Evolutionary conservation across 2,113 vertebrate species (phyloP), one percentile per base, ranked within the genome.

Genomic region (Noturus placidus): DNA sequence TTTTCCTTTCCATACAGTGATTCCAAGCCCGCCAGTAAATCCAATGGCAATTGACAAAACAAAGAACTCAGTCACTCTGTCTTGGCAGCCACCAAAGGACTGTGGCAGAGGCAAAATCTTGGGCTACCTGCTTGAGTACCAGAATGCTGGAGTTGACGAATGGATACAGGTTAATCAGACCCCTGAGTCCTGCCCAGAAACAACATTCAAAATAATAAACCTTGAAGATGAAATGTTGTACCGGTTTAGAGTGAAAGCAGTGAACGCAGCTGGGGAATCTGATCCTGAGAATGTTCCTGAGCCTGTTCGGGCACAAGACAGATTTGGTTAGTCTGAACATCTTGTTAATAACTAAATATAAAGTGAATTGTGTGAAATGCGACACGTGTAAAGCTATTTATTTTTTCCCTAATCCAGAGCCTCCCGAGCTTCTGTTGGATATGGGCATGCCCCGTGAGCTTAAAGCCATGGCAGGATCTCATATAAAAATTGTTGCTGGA

Each of bases 91-190:
- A 70, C 98, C 98, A 65, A 95, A 95, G 1, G 97, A 96, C 87
- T 96, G 97, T 42, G 98, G 98, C 84, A 96, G 97, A 89, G 95
- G 98, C 89, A 99, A 98, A 93, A 99, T 99, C 93, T 95, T 98
- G 84, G 98, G 98, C 87, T 99, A 99, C 88, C 95, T 99, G 69
- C 85, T 99, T 89, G 98, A 99, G 87, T 99, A 96, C 93, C 97
- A 98, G 94, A 98, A 97, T 91, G 95, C 97, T 91, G 97, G 97
- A 91, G 96, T 97, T 25, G 97, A 99, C 90, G 98, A 97, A 14
- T 99, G 98, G 98, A 93, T 90, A 83, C 97, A 97, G 94, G 97
- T 97, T 82, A 99, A 99, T 92, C 96, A 98, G 81, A 97, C 97
- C 88, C 95, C 98, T 87, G 98, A 99, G 89, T 97, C 98, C 81